Evolutionary conservation across 2,888 invertebrate genomes (phyloP).

Genomic region (Leucoma salicis): DNA sequence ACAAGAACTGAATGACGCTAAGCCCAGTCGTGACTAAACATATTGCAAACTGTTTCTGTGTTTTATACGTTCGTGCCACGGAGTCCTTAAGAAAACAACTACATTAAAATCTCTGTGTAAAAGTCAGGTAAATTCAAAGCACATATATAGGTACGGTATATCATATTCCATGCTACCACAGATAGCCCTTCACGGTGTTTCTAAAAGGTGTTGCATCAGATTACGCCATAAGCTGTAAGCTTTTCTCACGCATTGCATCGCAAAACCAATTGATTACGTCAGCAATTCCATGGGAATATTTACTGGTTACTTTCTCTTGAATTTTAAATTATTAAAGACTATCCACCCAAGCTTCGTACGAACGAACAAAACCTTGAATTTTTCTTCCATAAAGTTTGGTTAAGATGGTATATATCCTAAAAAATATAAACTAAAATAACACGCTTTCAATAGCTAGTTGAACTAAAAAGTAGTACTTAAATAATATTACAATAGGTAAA

Average conservation of each 20-base stretch:
- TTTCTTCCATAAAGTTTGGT: no score
- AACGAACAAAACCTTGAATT: no score
- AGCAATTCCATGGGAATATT: slow-evolving; percentile 15
- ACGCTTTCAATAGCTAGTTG: no score
- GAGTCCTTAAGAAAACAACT: neutral
- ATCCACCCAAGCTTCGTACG: no score
- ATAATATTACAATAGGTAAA: no score
- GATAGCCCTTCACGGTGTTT: neutral
- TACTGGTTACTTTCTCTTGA: slow-evolving; percentile 8
- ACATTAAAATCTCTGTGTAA: neutral
- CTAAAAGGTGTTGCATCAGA: slow-evolving; percentile 14
- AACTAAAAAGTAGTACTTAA: no score
- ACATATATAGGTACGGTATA: neutral
- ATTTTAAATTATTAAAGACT: slow-evolving; percentile 2
- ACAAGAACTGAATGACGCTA: slow-evolving; percentile 9
- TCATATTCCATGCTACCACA: neutral
- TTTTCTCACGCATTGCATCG: slow-evolving; percentile 10
- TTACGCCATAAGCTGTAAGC: slow-evolving; percentile 19
- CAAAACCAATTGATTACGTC: slow-evolving; percentile 22
- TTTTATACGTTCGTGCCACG: slow-evolving; percentile 19
- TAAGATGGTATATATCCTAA: no score
- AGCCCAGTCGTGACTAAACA: slow-evolving; percentile 26
- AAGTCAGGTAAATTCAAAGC: neutral
- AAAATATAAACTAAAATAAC: no score
- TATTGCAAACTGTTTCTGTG: slow-evolving; percentile 2